Evolutionary conservation across 2,797 vertebrate genomes (phyloP).

Genomic region (Enteromius trimaculatus): DNA sequence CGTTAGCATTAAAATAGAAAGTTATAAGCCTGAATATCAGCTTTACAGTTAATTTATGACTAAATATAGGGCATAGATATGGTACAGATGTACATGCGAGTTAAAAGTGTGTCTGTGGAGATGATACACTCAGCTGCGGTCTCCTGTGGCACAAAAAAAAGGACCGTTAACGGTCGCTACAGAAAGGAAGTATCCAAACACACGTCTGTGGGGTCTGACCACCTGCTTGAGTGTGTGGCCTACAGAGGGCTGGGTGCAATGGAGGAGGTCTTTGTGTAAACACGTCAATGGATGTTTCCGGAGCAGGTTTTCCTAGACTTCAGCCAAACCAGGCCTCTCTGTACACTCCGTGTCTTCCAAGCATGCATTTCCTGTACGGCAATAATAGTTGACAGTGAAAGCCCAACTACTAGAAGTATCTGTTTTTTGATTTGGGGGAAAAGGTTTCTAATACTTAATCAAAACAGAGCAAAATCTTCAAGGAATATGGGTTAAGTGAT

Average conservation of each 20-base stretch:
- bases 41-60: background rate
- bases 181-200: conserved; percentile 57
- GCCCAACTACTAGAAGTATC: background rate
- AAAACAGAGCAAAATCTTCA: background rate
- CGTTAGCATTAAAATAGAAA: background rate
- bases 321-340: conserved; percentile 31
- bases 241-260: conserved; percentile 55
- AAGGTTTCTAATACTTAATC: background rate
- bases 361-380: conserved; percentile 9
- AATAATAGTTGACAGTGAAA: conserved; percentile 17
- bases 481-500: background rate
- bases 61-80: background rate
- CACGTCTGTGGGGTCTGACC: conserved; percentile 67
- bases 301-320: conserved; percentile 64
- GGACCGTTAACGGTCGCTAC: conserved; percentile 64
- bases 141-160: conserved; percentile 60
- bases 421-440: background rate
- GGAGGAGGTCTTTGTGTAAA: conserved; percentile 63
- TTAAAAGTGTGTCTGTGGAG: conserved; percentile 52
- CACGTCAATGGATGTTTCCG: conserved; percentile 58
- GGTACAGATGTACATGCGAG: conserved; percentile 48
- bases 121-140: conserved; percentile 65
- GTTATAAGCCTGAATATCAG: background rate
- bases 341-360: background rate
- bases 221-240: conserved; percentile 68